These are phyloP conservation scores for Sminthurides bifidus DNA, from an alignment of 1,140 invertebrate species.

Conservation along the genomic window DNA sequence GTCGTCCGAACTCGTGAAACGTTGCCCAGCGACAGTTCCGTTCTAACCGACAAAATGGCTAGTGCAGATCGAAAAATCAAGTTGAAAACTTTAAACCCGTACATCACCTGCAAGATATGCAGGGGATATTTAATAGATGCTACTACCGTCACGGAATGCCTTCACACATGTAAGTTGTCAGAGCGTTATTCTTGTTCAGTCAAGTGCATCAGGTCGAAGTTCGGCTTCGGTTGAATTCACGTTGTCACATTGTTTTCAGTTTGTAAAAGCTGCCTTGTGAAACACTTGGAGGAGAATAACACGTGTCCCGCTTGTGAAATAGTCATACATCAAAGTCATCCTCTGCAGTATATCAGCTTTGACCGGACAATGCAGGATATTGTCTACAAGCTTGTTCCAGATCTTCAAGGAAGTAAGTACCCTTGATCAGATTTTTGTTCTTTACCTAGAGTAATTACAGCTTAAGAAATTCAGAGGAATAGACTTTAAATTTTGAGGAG, in stretches of 20 bases:
- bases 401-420: constrained; percentile 69
- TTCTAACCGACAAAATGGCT: not conserved
- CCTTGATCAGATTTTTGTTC: too few species aligned
- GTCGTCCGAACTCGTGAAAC: too few species aligned
- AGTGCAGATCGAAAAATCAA: constrained; percentile 74
- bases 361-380: constrained; percentile 98
- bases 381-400: constrained; percentile 90
- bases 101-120: constrained; percentile 92
- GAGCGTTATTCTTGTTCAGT: too few species aligned
- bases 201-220: too few species aligned
- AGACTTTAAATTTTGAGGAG: too few species aligned
- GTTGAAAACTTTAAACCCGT: constrained; percentile 77
- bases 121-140: constrained; percentile 93
- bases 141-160: constrained; percentile 92
- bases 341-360: constrained; percentile 90
- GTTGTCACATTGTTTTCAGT: constrained; percentile 48
- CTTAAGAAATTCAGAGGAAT: too few species aligned
- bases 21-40: too few species aligned
- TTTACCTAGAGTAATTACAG: too few species aligned
- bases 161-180: constrained; percentile 89
- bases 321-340: constrained; percentile 95
- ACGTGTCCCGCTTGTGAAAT: constrained; percentile 93
- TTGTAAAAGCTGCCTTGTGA: constrained; percentile 95
- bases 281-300: constrained; percentile 92
- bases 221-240: too few species aligned